phyloP scores from a whole-genome alignment of 2,113 vertebrate species.

The Platichthys stellatus region DNA sequence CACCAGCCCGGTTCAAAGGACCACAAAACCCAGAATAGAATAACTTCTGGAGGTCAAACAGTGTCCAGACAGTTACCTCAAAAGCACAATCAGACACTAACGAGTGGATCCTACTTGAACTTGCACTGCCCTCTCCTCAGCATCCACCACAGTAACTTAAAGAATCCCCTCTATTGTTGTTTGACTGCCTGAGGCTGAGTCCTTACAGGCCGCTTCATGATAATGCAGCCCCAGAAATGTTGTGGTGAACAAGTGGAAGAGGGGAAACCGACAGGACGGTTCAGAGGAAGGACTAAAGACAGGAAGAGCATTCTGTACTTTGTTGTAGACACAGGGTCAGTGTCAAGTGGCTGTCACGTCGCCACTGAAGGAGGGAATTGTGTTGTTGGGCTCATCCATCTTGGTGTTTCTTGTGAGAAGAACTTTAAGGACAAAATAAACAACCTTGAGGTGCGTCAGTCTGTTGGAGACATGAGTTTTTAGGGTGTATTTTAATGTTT shows the following conservation, averaged over 20 bases:
- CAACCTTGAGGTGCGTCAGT: too few species aligned
- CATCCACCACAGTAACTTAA: constrained; percentile 31
- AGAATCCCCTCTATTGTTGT: constrained; percentile 54
- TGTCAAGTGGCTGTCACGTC: background rate
- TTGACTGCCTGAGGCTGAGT: constrained; percentile 59
- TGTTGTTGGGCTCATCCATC: background rate
- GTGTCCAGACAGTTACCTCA: constrained; percentile 4
- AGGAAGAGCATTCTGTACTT: constrained; percentile 1
- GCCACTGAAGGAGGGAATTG: constrained; percentile 12
- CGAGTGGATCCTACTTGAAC: constrained; percentile 45
- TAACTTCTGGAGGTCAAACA: constrained; percentile 21
- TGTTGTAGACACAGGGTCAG: constrained; percentile 17
- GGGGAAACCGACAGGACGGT: constrained; percentile 19
- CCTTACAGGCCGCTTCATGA: constrained; percentile 58
- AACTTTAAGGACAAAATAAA: too few species aligned
- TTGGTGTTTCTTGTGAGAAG: background rate
- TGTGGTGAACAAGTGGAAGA: constrained; percentile 46
- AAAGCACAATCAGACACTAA: constrained; percentile 12
- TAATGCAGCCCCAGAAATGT: constrained; percentile 63
- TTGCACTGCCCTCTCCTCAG: background rate
- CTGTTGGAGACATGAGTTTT: constrained; percentile 4
- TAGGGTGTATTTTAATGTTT: background rate
- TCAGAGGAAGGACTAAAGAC: constrained; percentile 45
- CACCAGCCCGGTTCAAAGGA: background rate
- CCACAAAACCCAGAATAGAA: constrained; percentile 25